Conservation (phyloP, 2,888 invertebrate genomes). For the Polydrusus cervinus region DNA sequence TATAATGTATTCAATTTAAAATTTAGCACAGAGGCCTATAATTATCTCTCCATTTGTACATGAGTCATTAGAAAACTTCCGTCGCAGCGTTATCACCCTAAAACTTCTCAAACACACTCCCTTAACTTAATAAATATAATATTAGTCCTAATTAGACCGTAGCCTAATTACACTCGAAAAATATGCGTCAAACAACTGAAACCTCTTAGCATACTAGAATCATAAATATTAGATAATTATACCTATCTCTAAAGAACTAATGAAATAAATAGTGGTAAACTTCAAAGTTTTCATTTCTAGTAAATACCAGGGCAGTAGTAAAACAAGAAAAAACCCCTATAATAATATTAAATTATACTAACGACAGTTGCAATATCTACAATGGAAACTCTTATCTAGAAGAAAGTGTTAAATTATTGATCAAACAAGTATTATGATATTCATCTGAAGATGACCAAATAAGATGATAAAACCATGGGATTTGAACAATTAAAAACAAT, state of each 20-base stretch:
- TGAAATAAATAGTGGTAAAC: background rate
- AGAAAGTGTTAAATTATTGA: no score
- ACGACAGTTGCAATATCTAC: no score
- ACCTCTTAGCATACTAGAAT: background rate
- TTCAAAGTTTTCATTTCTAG: background rate
- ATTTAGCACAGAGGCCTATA: background rate
- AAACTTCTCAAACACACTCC: constrained; percentile 21
- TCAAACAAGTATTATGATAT: no score
- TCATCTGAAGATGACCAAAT: no score
- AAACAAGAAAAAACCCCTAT: no score
- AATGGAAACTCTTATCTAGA: no score
- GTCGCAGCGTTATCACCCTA: constrained; percentile 7
- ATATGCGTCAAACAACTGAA: constrained; percentile 13
- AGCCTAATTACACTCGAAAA: constrained; percentile 17
- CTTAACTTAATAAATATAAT: constrained; percentile 16
- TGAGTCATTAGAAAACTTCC: constrained; percentile 9
- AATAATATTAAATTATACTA: no score
- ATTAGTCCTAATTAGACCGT: constrained; percentile 16
- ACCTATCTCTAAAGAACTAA: background rate
- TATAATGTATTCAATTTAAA: constrained; percentile 9
- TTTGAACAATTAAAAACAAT: no score
- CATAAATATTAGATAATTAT: constrained; percentile 9
- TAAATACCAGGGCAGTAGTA: background rate
- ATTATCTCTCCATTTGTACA: constrained; percentile 16
- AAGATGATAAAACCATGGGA: no score